Conservation (phyloP, 1,140 invertebrate genomes). For the Zophobas morio region DNA sequence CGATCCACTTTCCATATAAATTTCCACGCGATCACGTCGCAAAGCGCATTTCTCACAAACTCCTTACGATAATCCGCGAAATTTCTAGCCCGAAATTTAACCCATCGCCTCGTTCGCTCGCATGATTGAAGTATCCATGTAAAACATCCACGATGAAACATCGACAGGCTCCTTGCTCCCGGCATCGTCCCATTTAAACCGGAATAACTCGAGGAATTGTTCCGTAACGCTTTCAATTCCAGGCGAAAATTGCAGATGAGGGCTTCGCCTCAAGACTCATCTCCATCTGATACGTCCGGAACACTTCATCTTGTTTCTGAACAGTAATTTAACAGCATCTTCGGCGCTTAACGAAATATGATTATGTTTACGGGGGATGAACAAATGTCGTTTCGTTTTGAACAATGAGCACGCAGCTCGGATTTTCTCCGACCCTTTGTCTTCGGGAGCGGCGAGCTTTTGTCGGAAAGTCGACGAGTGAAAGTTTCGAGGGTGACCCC, state of each 20-base stretch:
- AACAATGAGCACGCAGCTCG: slow-evolving; percentile 15
- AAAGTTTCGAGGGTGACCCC: slow-evolving; percentile 37
- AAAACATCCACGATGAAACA: too few species aligned
- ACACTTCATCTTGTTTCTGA: slow-evolving; percentile 3
- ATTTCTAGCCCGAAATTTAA: too few species aligned
- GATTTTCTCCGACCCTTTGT: slow-evolving; percentile 36
- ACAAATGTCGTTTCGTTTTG: slow-evolving; percentile 44
- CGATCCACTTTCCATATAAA: too few species aligned
- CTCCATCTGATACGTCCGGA: neutral
- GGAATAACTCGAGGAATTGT: too few species aligned
- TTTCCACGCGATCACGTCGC: too few species aligned
- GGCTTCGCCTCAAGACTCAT: neutral
- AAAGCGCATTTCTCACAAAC: too few species aligned
- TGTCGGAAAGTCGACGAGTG: slow-evolving; percentile 25
- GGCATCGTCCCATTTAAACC: too few species aligned
- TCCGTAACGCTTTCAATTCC: too few species aligned
- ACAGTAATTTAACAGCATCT: slow-evolving; percentile 25
- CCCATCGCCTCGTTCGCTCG: too few species aligned
- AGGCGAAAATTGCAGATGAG: neutral
- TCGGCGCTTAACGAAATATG: slow-evolving; percentile 33
- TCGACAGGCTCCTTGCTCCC: too few species aligned
- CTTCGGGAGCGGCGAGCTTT: neutral
- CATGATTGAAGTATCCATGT: too few species aligned
- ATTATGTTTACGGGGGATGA: slow-evolving; percentile 31
- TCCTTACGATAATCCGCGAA: too few species aligned